A percentile compares a stretch with the other conserved stretches of the same genome.
Conservation (phyloP, 2,113 vertebrate species). For the Nesoenas mayeri region DNA sequence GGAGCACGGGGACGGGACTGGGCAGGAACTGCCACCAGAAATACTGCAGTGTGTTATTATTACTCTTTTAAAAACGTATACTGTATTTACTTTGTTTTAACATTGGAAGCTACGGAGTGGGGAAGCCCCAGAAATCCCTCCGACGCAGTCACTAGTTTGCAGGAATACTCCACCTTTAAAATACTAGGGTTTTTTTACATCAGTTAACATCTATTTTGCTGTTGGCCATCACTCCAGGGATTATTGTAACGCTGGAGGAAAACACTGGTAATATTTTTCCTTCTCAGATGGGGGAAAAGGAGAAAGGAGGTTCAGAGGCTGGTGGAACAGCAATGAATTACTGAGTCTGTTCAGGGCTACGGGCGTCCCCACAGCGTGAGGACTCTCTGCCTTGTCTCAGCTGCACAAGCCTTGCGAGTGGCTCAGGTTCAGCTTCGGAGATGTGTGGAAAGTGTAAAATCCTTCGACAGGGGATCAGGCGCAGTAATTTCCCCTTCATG, state of each 20-base stretch:
- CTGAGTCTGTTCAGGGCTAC: neutral
- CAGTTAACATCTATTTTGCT: constrained; percentile 52
- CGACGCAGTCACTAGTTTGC: constrained; percentile 54
- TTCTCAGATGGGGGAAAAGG: constrained; percentile 18
- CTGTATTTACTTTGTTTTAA: constrained; percentile 65
- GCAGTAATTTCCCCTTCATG: neutral
- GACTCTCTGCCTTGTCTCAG: constrained; percentile 43
- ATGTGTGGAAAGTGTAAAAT: constrained; percentile 17
- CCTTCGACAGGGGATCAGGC: neutral
- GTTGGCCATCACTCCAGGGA: constrained; percentile 53
- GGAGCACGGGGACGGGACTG: constrained; percentile 30
- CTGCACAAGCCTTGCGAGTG: constrained; percentile 39
- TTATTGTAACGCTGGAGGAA: constrained; percentile 23
- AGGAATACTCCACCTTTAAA: constrained; percentile 66
- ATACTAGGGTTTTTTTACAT: constrained; percentile 32
- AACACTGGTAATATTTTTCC: constrained; percentile 50
- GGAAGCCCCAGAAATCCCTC: constrained; percentile 66
- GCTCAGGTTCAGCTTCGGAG: constrained; percentile 60
- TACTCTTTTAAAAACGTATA: constrained; percentile 58
- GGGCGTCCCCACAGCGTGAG: neutral
- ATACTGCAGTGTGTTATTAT: constrained; percentile 72
- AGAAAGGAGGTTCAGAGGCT: neutral
- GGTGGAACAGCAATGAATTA: constrained; percentile 34
- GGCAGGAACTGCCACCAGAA: constrained; percentile 63
- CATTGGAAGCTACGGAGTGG: constrained; percentile 67